phyloP scores from a whole-genome alignment of 2,888 invertebrate species.

The Pecten maximus region DNA sequence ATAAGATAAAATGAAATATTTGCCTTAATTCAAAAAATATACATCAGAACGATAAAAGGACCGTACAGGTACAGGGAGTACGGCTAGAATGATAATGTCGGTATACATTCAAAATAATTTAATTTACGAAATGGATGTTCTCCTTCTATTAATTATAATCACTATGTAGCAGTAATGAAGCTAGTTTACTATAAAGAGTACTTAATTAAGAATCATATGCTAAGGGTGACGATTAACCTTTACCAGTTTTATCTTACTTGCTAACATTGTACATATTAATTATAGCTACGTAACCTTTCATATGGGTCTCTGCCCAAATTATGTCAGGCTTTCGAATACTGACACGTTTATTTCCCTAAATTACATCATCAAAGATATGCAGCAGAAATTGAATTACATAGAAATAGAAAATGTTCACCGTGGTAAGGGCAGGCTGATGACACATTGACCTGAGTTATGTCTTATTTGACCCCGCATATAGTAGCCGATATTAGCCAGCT shows the following conservation, averaged over 20 bases:
- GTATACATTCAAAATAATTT: neutral
- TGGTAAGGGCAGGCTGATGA: neutral
- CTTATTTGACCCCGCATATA: neutral
- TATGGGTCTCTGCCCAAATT: neutral
- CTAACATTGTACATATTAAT: neutral
- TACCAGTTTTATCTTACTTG: neutral
- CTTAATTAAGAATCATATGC: neutral
- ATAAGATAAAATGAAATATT: no score
- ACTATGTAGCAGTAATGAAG: neutral
- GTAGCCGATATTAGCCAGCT: neutral
- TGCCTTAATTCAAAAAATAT: no score
- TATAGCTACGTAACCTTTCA: slow-evolving; percentile 9
- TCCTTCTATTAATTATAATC: neutral
- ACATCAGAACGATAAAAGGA: neutral
- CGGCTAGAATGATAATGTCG: neutral
- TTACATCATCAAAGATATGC: slow-evolving; percentile 13
- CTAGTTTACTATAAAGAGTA: neutral
- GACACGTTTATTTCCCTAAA: neutral
- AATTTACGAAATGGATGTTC: neutral
- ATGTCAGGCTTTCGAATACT: neutral
- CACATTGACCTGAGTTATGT: neutral
- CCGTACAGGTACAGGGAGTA: neutral
- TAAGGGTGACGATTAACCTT: neutral
- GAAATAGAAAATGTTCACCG: neutral
- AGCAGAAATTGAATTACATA: slow-evolving; percentile 6